Base-by-base conservation (phyloP, 2,113 vertebrate species). In the Zapornia atra region DNA sequence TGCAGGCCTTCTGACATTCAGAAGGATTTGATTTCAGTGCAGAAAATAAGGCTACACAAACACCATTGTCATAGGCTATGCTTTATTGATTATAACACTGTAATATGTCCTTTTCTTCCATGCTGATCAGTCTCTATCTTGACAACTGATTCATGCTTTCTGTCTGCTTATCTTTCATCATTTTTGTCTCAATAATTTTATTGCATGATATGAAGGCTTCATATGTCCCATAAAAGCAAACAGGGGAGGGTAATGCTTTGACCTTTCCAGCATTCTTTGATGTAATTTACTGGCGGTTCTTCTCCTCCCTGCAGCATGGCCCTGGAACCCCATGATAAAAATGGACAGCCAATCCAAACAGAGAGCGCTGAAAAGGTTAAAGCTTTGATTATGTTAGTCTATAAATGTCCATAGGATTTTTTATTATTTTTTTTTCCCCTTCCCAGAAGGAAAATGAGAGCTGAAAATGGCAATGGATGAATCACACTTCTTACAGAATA, bases 401-500 rank as follows among this genome's bases (percentile, higher is more conserved):
- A 80, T 94, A 90, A 96, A 92, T 94, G 76, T 66, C 92, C 86
- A 48, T 78, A 70, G 88, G 28, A 1, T 50, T 73, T 60, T 60
- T 26, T 68, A 19, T 19, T 26, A 38, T 11, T 46, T 48, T 48
- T 48, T 21, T 48, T 48, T 48, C 9, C 20, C 46, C 46, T 48
- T 48, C 29, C 31, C 31, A 88, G 82, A 86, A 96, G 54, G 91
- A 95, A 93, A 88, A 97, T 31, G 85, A 92, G 60, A 94, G 51
- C 91, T 94, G 96, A 95, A 97, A 97, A 97, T 93, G 91, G 92
- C 94, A 94, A 42, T 68, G 88, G 84, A 95, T 97, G 93, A 97
- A 96, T 96, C 87, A 79, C 53, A 36, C 86, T 92, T 95, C 87
- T 95, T 97, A 65, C 69, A 88, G 94, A 96, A 82, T 82, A 84